A percentile compares a stretch with the other conserved stretches of the same genome.
Conservation (phyloP, 2,113 vertebrate genomes). For the Cisticola juncidis region DNA sequence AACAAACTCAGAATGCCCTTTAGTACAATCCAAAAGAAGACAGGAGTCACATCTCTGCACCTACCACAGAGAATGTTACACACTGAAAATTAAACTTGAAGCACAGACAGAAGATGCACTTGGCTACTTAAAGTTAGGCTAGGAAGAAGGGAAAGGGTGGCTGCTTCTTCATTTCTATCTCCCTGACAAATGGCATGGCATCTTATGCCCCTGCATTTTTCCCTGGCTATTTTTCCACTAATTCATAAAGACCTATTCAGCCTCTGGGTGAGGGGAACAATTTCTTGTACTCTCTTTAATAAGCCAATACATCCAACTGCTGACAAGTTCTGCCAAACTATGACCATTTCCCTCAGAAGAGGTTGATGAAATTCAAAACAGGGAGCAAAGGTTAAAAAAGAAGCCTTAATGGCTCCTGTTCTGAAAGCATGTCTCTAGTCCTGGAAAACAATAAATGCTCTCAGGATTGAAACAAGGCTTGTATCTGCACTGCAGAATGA, state of each 20-base stretch:
- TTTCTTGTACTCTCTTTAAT: background rate
- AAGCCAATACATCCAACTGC: background rate
- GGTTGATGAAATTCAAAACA: background rate
- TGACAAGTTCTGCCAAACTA: background rate
- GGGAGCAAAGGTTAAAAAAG: background rate
- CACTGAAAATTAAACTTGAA: background rate
- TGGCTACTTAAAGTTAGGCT: background rate
- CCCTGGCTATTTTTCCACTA: background rate
- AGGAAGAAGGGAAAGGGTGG: background rate
- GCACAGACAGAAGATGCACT: background rate
- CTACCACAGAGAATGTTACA: background rate
- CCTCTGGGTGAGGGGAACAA: background rate
- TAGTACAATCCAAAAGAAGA: background rate
- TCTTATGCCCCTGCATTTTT: background rate
- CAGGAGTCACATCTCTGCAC: background rate
- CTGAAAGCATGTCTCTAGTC: background rate
- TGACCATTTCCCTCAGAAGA: background rate
- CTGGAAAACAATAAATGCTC: background rate
- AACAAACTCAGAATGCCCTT: background rate
- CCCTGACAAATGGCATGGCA: background rate
- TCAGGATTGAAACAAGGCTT: background rate
- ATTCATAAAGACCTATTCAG: background rate
- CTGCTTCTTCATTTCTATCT: background rate
- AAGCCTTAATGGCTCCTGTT: background rate
- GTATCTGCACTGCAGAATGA: background rate